These are phyloP conservation scores for Ameiurus melas DNA, from an alignment of 2,113 vertebrate species.

Conservation along the genomic window DNA sequence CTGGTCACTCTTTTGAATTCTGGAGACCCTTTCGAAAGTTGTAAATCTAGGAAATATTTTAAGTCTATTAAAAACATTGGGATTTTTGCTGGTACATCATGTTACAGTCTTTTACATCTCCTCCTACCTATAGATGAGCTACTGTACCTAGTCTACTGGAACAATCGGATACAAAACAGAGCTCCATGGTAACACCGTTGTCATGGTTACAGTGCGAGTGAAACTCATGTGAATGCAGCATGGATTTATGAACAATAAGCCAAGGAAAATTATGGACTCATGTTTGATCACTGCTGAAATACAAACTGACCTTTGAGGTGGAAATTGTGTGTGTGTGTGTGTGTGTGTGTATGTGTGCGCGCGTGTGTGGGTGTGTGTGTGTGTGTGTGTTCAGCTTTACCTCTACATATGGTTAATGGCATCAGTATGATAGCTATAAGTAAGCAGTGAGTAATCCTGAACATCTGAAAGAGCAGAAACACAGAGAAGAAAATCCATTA, in stretches of 20 bases:
- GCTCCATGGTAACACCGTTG: conserved; percentile 12
- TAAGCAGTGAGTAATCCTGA: neutral
- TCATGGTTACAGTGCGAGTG: neutral
- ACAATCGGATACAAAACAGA: neutral
- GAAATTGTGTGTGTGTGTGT: neutral
- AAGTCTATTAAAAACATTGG: neutral
- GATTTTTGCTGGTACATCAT: neutral
- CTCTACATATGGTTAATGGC: neutral
- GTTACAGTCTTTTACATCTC: neutral
- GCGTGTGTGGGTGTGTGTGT: conserved; percentile 11
- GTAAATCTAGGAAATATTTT: neutral
- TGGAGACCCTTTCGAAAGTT: neutral
- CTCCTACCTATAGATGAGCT: neutral
- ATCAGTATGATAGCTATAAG: neutral
- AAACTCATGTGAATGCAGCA: neutral
- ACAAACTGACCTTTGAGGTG: neutral
- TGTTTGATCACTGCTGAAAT: neutral
- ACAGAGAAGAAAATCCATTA: neutral
- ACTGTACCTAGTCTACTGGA: neutral
- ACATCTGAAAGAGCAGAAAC: neutral
- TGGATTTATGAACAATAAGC: neutral
- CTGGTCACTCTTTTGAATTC: neutral
- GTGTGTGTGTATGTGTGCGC: conserved; percentile 1
- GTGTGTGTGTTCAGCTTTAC: conserved; percentile 7
- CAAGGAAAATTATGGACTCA: neutral